Evolutionary conservation across 2,888 invertebrate species (phyloP).

Genomic region (Erebia palarica): DNA sequence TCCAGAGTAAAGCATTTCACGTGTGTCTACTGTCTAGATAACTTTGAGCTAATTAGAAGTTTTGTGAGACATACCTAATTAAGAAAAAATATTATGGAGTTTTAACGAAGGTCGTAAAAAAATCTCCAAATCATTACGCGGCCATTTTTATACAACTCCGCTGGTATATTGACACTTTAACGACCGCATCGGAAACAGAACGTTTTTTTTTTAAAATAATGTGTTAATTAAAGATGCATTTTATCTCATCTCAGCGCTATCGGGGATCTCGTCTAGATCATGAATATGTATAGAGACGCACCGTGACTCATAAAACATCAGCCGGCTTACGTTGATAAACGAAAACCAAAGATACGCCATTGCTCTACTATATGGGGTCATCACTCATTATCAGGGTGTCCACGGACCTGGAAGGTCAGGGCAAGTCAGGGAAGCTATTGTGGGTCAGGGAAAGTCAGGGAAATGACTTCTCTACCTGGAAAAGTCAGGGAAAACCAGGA

Average conservation of each 20-base stretch:
- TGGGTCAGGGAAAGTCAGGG: no score
- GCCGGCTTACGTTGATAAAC: constrained; percentile 49
- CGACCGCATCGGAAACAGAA: constrained; percentile 34
- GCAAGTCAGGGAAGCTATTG: no score
- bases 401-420: no score
- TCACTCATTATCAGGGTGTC: no score
- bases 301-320: constrained; percentile 64
- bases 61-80: no score
- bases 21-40: no score
- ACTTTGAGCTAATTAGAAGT: no score
- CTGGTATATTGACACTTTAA: constrained; percentile 55
- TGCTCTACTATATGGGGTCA: neutral
- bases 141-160: constrained; percentile 26
- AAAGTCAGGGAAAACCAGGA: no score
- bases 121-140: constrained; percentile 11
- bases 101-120: neutral
- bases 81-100: neutral
- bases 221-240: constrained; percentile 38
- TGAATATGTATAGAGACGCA: constrained; percentile 60
- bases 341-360: constrained; percentile 41
- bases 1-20: no score
- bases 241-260: constrained; percentile 31
- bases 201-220: constrained; percentile 33
- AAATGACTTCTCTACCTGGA: no score
- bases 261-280: constrained; percentile 50